Conservation (phyloP, 2,888 invertebrate genomes). For the Nezara viridula region DNA sequence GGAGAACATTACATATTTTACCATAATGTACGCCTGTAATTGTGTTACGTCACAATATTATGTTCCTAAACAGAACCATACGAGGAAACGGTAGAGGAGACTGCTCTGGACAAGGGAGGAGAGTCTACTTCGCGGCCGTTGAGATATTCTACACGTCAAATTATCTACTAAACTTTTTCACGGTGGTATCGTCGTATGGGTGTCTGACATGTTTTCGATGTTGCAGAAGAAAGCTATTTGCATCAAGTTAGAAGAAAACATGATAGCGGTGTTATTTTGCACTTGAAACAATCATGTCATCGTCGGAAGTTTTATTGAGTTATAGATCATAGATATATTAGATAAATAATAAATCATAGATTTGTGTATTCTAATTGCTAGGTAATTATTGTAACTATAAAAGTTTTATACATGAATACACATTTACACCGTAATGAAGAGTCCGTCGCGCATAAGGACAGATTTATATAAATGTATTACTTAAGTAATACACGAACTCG, state of each 20-base stretch:
- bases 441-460: too few relatives aligned
- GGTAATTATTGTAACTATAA: too few relatives aligned
- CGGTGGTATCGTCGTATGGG: not conserved
- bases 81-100: not conserved
- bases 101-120: not conserved
- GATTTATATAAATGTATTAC: too few relatives aligned
- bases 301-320: not conserved
- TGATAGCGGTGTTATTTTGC: not conserved
- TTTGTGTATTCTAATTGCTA: too few relatives aligned
- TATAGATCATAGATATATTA: too few relatives aligned
- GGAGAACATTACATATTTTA: constrained; percentile 38
- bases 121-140: not conserved
- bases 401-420: too few relatives aligned
- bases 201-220: not conserved
- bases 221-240: not conserved
- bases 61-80: not conserved
- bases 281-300: not conserved
- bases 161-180: not conserved
- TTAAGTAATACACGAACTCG: too few relatives aligned
- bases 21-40: not conserved
- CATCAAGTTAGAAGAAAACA: not conserved
- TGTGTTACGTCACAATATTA: not conserved
- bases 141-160: not conserved
- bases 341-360: too few relatives aligned
- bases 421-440: too few relatives aligned